These are phyloP conservation scores for Patella caerulea DNA, from an alignment of 2,888 invertebrate species.

Conservation along the genomic window DNA sequence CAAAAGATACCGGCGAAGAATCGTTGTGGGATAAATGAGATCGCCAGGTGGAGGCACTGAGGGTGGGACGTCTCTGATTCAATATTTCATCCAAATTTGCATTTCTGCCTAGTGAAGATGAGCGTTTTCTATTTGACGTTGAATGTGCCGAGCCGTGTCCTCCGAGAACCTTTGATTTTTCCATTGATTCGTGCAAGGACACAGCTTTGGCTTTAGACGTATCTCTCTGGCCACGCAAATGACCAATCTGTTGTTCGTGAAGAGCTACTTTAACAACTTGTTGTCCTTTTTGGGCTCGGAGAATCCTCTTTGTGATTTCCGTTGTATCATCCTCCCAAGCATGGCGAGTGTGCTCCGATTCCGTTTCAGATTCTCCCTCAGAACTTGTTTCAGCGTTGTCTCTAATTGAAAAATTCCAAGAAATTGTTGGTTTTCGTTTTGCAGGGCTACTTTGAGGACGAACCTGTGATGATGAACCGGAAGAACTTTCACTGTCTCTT, in stretches of 20 bases:
- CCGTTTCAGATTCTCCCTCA: not conserved
- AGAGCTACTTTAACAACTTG: not conserved
- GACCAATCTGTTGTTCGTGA: not conserved
- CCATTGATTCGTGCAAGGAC: not conserved
- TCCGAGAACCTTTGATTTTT: not conserved
- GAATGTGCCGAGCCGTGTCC: not conserved
- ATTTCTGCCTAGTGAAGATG: conserved; percentile 23
- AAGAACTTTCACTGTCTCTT: conserved; percentile 32
- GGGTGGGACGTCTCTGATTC: conserved; percentile 46
- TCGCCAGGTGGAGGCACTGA: conserved; percentile 54
- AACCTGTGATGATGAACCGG: conserved; percentile 24
- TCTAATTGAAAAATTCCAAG: conserved; percentile 8
- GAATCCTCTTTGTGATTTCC: conserved; percentile 53
- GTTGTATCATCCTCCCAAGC: conserved; percentile 54
- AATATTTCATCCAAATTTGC: conserved; percentile 50
- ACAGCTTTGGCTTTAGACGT: not conserved
- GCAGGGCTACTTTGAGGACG: conserved; percentile 54
- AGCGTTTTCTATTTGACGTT: not conserved
- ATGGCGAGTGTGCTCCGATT: conserved; percentile 19
- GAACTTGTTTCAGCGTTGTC: conserved; percentile 12
- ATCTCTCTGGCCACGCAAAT: conserved; percentile 1
- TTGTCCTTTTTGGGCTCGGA: conserved; percentile 41
- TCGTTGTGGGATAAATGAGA: conserved; percentile 41
- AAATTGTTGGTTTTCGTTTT: conserved; percentile 26
- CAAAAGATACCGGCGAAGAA: conserved; percentile 39